Conservation (phyloP, 2,113 vertebrate genomes). For the Pheucticus melanocephalus region DNA sequence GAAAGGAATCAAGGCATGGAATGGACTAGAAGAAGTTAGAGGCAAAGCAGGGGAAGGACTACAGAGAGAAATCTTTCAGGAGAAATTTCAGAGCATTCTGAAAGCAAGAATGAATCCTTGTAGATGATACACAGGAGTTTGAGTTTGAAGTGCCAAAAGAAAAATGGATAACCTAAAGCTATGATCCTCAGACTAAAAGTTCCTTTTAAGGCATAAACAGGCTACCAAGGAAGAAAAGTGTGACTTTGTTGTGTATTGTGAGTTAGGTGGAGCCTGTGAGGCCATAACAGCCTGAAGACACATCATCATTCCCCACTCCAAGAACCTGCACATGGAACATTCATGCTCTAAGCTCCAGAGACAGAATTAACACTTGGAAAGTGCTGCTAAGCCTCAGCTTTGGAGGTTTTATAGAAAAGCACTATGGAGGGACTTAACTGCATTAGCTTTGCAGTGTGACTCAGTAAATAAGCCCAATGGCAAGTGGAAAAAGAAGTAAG, state of each 20-base stretch:
- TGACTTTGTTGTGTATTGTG: neutral
- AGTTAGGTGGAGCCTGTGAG: neutral
- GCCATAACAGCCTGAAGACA: neutral
- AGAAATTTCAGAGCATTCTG: neutral
- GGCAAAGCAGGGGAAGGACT: rapidly evolving
- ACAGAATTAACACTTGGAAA: neutral
- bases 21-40: neutral
- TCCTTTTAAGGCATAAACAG: neutral
- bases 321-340: neutral
- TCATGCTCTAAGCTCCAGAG: neutral
- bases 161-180: neutral
- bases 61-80: neutral
- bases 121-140: neutral
- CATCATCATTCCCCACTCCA: neutral
- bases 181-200: neutral
- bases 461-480: neutral
- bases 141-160: neutral
- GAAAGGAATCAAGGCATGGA: neutral
- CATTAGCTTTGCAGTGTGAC: neutral
- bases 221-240: neutral
- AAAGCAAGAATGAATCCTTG: neutral
- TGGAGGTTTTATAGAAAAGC: neutral
- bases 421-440: rapidly evolving
- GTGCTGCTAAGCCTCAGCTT: neutral
- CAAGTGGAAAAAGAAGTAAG: neutral